A percentile compares a stretch with the other conserved stretches of the same genome.
Conservation (phyloP, 2,797 vertebrate genomes). For the Protosalanx chinensis region DNA sequence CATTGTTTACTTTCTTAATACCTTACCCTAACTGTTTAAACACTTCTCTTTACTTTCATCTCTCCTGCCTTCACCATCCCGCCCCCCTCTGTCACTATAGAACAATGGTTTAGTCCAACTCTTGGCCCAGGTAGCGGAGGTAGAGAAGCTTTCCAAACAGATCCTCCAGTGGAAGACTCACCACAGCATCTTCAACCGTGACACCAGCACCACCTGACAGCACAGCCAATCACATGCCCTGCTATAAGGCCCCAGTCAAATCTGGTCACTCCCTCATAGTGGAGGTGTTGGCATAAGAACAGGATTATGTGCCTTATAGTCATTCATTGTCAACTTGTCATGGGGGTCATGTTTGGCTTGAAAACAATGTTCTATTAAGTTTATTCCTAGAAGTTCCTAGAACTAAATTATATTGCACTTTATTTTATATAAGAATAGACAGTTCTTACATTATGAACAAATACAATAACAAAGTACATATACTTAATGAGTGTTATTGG, state of each 20-base stretch:
- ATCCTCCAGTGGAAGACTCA: constrained; percentile 48
- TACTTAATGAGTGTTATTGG: neutral
- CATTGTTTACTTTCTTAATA: neutral
- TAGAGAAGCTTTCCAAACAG: constrained; percentile 57
- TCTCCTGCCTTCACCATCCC: neutral
- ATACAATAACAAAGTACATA: too few relatives aligned
- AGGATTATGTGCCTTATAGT: neutral
- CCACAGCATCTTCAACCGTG: constrained; percentile 19
- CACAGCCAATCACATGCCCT: neutral
- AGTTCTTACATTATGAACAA: too few relatives aligned
- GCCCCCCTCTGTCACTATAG: constrained; percentile 36
- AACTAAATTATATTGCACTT: too few relatives aligned
- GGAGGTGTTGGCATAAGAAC: neutral
- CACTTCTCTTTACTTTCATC: neutral
- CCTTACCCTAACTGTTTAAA: neutral
- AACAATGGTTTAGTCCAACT: constrained; percentile 52
- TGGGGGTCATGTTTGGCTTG: too few relatives aligned
- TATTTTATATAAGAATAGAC: too few relatives aligned
- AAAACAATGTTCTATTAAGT: too few relatives aligned
- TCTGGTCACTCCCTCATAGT: neutral
- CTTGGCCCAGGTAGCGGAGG: constrained; percentile 52
- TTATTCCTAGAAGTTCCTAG: too few relatives aligned
- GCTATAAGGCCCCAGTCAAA: neutral
- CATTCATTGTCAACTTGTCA: too few relatives aligned
- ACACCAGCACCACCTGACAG: constrained; percentile 20